A percentile compares a stretch with the other conserved stretches of the same genome.
phyloP scores from a whole-genome alignment of 2,113 vertebrate species.

The Opisthocomus hoazin region DNA sequence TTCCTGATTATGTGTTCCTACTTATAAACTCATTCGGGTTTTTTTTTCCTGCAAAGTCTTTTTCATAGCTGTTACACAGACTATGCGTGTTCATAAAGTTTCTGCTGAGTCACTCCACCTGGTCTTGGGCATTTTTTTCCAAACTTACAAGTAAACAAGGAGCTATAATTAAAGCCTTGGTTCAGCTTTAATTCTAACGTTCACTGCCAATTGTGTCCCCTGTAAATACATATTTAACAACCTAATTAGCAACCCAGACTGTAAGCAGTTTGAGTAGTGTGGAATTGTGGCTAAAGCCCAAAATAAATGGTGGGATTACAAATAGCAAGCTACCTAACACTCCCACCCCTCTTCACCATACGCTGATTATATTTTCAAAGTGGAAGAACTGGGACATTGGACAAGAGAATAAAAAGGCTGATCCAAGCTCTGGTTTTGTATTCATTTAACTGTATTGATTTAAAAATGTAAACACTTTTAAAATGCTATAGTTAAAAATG shows the following conservation, averaged over 20 bases:
- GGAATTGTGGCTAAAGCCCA: constrained; percentile 54
- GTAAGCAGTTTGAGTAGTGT: constrained; percentile 50
- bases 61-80: background rate
- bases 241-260: constrained; percentile 62
- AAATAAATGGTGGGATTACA: constrained; percentile 63
- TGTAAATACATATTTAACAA: constrained; percentile 62
- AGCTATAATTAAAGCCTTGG: constrained; percentile 57
- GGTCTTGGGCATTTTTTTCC: constrained; percentile 33
- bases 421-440: background rate
- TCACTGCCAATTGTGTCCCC: constrained; percentile 56
- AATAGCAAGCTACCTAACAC: constrained; percentile 52
- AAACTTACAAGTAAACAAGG: constrained; percentile 55
- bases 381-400: constrained; percentile 11
- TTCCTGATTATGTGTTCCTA: background rate
- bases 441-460: background rate
- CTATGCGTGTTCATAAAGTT: background rate
- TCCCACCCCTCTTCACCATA: constrained; percentile 40
- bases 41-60: background rate
- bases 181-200: constrained; percentile 57
- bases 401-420: constrained; percentile 13
- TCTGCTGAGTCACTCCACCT: constrained; percentile 63
- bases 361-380: constrained; percentile 28
- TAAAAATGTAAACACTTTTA: background rate
- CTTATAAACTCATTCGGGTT: background rate
- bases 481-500: background rate